Conservation (phyloP, 2,797 vertebrate genomes). For the Acanthopagrus latus region DNA sequence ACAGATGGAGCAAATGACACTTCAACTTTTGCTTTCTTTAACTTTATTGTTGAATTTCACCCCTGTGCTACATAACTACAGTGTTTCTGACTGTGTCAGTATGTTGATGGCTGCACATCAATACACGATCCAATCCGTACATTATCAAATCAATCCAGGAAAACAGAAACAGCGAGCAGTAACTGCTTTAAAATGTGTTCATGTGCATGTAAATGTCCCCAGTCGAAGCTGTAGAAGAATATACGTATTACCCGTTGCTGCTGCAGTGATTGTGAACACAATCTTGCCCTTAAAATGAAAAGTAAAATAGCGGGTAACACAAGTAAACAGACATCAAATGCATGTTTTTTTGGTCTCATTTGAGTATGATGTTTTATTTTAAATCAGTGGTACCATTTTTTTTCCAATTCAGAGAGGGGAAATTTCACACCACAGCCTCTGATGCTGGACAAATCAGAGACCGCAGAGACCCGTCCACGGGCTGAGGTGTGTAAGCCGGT, state of each 20-base stretch:
- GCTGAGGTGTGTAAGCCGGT: conserved; percentile 50
- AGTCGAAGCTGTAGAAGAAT: neutral
- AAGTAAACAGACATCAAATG: neutral
- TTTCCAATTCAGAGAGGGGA: neutral
- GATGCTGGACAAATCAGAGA: conserved; percentile 57
- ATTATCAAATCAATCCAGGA: neutral
- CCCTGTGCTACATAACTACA: neutral
- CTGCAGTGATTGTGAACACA: neutral
- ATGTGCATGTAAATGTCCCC: neutral
- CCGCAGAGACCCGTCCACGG: conserved; percentile 34
- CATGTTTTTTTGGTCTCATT: neutral
- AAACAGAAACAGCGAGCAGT: neutral
- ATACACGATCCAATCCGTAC: neutral
- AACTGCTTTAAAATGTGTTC: neutral
- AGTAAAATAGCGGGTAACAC: neutral
- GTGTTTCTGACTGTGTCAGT: neutral
- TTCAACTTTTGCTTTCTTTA: neutral
- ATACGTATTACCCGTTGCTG: neutral
- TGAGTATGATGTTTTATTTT: conserved; percentile 5
- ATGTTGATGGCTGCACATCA: neutral
- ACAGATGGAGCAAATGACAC: neutral
- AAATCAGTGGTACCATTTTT: conserved; percentile 9
- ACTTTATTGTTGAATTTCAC: neutral
- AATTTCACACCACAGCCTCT: conserved; percentile 39
- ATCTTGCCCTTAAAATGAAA: conserved; percentile 1